Evolutionary conservation across 2,797 vertebrate genomes (phyloP).

Genomic region (Notolabrus celidotus): DNA sequence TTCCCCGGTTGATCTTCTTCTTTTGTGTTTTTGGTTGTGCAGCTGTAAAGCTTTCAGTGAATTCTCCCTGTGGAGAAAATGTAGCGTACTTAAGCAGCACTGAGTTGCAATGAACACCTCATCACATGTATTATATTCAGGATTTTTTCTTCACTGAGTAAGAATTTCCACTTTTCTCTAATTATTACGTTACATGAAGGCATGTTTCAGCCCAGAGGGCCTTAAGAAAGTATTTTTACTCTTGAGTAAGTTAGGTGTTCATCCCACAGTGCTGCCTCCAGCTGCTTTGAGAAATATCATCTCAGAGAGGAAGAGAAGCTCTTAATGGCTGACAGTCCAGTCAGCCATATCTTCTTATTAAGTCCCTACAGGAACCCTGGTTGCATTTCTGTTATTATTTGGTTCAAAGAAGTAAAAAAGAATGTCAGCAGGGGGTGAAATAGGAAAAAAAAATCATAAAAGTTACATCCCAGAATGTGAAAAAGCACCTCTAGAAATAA

Average conservation of each 20-base stretch:
- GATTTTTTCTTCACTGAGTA: constrained; percentile 19
- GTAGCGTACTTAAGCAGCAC: constrained; percentile 80
- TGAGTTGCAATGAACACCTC: constrained; percentile 63
- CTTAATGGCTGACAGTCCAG: constrained; percentile 25
- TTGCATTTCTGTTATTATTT: constrained; percentile 83
- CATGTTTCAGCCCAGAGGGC: constrained; percentile 9
- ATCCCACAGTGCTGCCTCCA: constrained; percentile 70
- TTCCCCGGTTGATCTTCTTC: constrained; percentile 63
- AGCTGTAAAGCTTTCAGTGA: constrained; percentile 88
- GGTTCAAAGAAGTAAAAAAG: constrained; percentile 79
- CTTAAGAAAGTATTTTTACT: background rate
- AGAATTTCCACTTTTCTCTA: constrained; percentile 12
- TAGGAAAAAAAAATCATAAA: constrained; percentile 39
- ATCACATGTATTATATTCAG: constrained; percentile 28
- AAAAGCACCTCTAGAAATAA: constrained; percentile 81
- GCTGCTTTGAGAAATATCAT: constrained; percentile 44
- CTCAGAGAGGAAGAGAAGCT: constrained; percentile 55
- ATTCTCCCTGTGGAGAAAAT: constrained; percentile 66
- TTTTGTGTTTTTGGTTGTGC: constrained; percentile 89
- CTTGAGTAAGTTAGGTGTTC: constrained; percentile 36
- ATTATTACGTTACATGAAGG: constrained; percentile 36
- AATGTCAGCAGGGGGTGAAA: constrained; percentile 63
- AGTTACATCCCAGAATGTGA: constrained; percentile 78
- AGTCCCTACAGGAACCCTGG: constrained; percentile 51
- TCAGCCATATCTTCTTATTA: constrained; percentile 50